These are phyloP conservation scores for Plecturocebus donacophilus DNA, from an alignment of 2,113 vertebrate genomes.

Conservation along the genomic window DNA sequence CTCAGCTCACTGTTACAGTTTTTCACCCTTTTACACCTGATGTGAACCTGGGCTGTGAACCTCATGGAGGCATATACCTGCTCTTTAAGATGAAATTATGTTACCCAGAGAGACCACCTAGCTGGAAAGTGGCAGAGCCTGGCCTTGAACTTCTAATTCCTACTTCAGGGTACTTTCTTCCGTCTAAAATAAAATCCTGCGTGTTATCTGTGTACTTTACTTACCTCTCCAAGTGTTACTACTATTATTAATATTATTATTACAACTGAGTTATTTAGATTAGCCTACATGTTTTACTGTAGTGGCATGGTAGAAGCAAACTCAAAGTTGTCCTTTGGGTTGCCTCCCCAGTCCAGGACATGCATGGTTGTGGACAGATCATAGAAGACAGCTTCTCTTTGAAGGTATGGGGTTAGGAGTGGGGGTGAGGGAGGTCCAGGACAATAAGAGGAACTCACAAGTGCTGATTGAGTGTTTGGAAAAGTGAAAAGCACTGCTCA, in stretches of 20 bases:
- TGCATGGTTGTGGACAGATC: not conserved
- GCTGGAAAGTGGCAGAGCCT: not conserved
- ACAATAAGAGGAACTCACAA: not conserved
- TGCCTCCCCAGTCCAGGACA: not conserved
- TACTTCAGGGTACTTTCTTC: not conserved
- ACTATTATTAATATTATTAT: not conserved
- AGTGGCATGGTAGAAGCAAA: not conserved
- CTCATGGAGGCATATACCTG: not conserved
- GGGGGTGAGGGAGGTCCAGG: not conserved
- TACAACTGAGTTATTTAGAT: not conserved
- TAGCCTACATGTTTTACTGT: not conserved
- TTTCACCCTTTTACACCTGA: not conserved
- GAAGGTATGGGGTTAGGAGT: not conserved
- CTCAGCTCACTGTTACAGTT: not conserved
- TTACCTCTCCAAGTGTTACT: not conserved
- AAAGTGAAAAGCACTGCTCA: not conserved
- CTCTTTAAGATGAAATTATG: not conserved
- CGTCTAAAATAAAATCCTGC: not conserved
- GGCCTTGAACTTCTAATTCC: not conserved
- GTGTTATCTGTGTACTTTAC: not conserved
- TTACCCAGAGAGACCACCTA: not conserved
- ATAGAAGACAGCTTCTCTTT: not conserved
- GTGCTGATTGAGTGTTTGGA: not conserved
- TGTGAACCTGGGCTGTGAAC: not conserved
- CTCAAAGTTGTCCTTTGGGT: not conserved